Conservation (phyloP, 23 tunicate genomes). For the Styela plicata region DNA sequence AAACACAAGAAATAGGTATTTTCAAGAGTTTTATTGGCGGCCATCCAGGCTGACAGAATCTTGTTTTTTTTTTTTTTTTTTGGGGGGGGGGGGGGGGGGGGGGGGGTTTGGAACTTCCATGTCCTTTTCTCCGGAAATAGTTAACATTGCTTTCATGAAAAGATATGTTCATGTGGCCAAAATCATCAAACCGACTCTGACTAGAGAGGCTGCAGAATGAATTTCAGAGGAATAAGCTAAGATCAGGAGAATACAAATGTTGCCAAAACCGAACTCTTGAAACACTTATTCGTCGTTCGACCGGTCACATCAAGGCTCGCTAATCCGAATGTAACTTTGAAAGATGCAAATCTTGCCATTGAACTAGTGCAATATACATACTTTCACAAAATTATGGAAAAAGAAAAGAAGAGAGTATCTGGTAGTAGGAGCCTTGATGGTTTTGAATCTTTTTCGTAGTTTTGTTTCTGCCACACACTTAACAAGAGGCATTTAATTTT, state of each 20-base stretch:
- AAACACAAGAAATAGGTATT: no score
- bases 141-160: conserved; percentile 81
- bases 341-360: conserved; percentile 93
- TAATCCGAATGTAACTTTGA: conserved; percentile 57
- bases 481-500: no score
- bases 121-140: no score
- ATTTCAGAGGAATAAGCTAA: conserved; percentile 96
- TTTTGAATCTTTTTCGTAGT: no score
- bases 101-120: no score
- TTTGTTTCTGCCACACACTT: no score
- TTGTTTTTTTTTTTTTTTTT: no score
- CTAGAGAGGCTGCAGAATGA: conserved; percentile 81
- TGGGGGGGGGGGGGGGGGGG: no score
- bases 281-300: conserved; percentile 93
- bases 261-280: conserved; percentile 95
- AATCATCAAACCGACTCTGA: conserved; percentile 67
- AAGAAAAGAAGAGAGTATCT: conserved; percentile 59
- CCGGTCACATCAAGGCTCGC: conserved; percentile 94
- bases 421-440: no score
- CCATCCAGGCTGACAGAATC: no score
- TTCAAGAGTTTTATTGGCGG: no score
- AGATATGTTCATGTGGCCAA: conserved; percentile 92
- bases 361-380: conserved; percentile 98
- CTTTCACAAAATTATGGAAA: conserved; percentile 96
- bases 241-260: conserved; percentile 82